phyloP scores from a whole-genome alignment of 2,797 vertebrate species.

The Phataginus tricuspis region DNA sequence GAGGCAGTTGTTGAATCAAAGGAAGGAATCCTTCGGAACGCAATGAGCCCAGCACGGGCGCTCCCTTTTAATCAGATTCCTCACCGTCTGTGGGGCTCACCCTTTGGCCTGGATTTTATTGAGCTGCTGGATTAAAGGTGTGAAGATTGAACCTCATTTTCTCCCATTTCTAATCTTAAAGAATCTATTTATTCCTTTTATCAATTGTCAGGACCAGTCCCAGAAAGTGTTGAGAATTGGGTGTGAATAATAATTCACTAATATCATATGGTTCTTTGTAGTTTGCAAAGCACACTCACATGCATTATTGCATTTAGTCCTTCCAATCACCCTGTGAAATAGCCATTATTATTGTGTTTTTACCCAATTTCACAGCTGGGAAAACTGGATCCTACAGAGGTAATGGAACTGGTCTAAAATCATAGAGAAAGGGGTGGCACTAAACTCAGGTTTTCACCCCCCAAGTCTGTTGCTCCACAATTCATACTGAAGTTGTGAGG shows the following conservation, averaged over 20 bases:
- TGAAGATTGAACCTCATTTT: not conserved
- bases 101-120: not conserved
- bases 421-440: not conserved
- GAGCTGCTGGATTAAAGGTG: not conserved
- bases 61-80: not conserved
- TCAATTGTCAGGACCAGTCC: not conserved
- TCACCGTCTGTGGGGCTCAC: not conserved
- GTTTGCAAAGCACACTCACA: not conserved
- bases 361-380: not conserved
- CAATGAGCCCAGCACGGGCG: not conserved
- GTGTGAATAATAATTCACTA: not conserved
- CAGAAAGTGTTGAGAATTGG: not conserved
- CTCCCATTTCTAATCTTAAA: constrained; percentile 19
- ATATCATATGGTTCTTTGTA: not conserved
- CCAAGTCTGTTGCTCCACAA: not conserved
- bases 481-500: not conserved
- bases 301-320: not conserved
- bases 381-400: not conserved
- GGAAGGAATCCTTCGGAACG: not conserved
- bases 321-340: not conserved
- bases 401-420: not conserved
- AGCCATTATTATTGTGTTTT: not conserved
- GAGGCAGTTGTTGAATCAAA: constrained; percentile 16
- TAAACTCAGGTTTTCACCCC: not conserved
- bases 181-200: constrained; percentile 27